phyloP scores from a whole-genome alignment of 2,797 vertebrate species.

The Falco cherrug region DNA sequence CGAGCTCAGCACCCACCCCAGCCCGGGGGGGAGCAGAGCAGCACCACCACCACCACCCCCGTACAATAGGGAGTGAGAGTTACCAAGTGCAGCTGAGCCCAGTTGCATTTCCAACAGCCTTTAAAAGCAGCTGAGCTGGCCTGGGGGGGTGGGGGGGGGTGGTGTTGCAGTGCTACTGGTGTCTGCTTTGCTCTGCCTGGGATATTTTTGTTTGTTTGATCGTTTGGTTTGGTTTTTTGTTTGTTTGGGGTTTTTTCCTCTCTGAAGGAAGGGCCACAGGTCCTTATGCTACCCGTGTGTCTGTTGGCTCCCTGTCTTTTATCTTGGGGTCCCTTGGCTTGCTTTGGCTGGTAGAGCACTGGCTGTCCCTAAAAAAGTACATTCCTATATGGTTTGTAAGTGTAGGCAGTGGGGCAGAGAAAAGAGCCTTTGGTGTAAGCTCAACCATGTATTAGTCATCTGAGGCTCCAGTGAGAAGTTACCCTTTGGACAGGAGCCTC shows the following conservation, averaged over 20 bases:
- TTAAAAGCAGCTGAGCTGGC: not conserved
- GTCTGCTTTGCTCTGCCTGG: not conserved
- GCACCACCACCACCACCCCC: not conserved
- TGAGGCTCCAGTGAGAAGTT: not conserved
- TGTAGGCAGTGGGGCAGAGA: not conserved
- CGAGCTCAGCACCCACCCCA: fast-evolving
- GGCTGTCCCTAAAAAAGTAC: not conserved
- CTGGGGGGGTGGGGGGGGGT: not conserved
- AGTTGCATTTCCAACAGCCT: fast-evolving
- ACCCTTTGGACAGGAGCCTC: not conserved
- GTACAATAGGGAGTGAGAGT: not conserved
- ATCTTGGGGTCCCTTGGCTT: not conserved
- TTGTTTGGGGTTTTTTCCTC: too few relatives aligned
- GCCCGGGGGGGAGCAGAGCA: not conserved
- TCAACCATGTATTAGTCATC: not conserved
- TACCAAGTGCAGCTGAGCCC: not conserved
- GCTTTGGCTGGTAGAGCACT: not conserved
- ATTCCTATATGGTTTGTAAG: fast-evolving
- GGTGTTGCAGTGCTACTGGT: fast-evolving
- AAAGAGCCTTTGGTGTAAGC: not conserved
- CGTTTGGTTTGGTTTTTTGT: too few relatives aligned
- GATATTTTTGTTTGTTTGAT: too few relatives aligned
- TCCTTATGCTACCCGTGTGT: fast-evolving
- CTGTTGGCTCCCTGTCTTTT: not conserved
- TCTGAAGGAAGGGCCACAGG: not conserved